phyloP scores from a whole-genome alignment of 2,113 vertebrate genomes.

The Nipponia nippon region DNA sequence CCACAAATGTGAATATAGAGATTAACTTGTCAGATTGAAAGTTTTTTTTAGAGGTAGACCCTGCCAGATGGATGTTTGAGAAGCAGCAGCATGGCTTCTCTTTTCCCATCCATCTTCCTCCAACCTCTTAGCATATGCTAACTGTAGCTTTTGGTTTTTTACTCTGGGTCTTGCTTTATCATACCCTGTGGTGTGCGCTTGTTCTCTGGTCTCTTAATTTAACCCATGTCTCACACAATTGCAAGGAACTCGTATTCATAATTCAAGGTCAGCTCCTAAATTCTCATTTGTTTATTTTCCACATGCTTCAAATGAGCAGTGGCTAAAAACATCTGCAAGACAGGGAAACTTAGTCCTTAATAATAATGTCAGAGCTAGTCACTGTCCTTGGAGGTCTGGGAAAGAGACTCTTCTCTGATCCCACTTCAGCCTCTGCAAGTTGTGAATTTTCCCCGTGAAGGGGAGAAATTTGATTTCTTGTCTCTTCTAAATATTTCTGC shows the following conservation, averaged over 20 bases:
- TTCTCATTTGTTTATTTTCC: background rate
- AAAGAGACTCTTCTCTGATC: background rate
- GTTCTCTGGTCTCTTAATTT: background rate
- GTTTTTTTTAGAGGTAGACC: background rate
- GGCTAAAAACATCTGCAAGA: background rate
- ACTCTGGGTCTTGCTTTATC: background rate
- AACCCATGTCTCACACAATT: background rate
- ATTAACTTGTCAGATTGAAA: slow-evolving; percentile 37
- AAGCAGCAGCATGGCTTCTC: background rate
- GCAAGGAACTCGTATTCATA: background rate
- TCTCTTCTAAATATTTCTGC: background rate
- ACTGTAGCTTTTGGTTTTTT: background rate
- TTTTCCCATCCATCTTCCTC: background rate
- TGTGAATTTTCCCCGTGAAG: background rate
- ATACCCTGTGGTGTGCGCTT: background rate
- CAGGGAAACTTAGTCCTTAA: background rate
- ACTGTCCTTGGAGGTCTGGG: background rate
- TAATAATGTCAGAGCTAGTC: background rate
- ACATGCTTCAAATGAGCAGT: background rate
- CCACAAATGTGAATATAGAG: slow-evolving; percentile 34
- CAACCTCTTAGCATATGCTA: background rate
- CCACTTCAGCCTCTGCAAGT: background rate
- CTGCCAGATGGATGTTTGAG: background rate
- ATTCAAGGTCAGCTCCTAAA: background rate
- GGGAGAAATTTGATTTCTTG: background rate